Base-by-base conservation (phyloP, 2,888 invertebrate genomes). In the Hymenopus coronatus region DNA sequence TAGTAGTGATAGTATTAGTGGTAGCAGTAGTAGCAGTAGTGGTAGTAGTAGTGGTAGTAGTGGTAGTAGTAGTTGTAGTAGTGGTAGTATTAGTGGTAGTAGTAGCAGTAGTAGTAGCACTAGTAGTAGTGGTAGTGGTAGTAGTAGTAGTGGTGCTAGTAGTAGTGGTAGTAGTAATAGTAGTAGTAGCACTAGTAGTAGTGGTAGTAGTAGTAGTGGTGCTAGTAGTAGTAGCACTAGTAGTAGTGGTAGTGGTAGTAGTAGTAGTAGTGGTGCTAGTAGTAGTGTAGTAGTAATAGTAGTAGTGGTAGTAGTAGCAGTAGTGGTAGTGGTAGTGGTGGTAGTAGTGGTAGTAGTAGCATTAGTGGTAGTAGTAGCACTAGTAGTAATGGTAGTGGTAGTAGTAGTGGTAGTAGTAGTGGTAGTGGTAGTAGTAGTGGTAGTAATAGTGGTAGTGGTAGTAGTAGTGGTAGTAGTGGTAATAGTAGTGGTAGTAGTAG, bases 351-450 rank as follows among this genome's bases (percentile, higher is more conserved):
- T 81, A 81, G 81, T 81, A 81, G 81, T 81, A 81, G 81, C 20
- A 81, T 12, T 20, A 81, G 81, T 20, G 20, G 81, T 20, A 81
- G 81, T 81, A 81, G 81, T 81, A 81, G 81, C n/a, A n/a, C n/a
- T n/a, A n/a, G n/a, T n/a, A n/a, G n/a, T n/a, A n/a, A n/a, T n/a
- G n/a, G n/a, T n/a, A 81, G 81, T 20, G 20, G 81, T 81, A 20
- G 81, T 84, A 84, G 84, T n/a, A 84, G 84, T n/a, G n/a, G 84
- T n/a, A 84, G 84, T 84, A n/a, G 84, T 84, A 84, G 84, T n/a
- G n/a, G 84, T n/a, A 84, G 84, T n/a, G n/a, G 84, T 84, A n/a
- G 84, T 84, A 84, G 84, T n/a, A 84, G 84, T n/a, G n/a, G 84
- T n/a, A 84, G 84, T 84, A n/a, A n/a, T 84, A 84, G 84, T n/a